Base-by-base conservation (phyloP, 2,888 invertebrate species). In the Hyppa rectilinea region DNA sequence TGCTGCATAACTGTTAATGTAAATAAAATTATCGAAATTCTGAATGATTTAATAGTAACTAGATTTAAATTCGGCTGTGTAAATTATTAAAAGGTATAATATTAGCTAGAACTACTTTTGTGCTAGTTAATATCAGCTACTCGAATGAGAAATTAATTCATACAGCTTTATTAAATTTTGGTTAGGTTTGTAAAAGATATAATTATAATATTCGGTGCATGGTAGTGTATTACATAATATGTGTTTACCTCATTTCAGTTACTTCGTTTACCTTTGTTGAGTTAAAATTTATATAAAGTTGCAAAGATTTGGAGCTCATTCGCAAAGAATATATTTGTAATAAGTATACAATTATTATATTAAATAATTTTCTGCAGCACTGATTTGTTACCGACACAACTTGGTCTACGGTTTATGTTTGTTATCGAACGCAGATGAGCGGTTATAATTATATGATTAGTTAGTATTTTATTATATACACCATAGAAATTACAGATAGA, bases 341-440 rank as follows among this genome's bases (percentile, higher is more conserved):
- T 29, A 58, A 40, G 20, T 40, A n/a, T n/a, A n/a, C n/a, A n/a
- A n/a, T n/a, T n/a, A n/a, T n/a, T n/a, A n/a, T n/a, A n/a, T n/a
- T n/a, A n/a, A n/a, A n/a, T n/a, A n/a, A n/a, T n/a, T 9, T 38
- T n/a, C 14, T 36, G 5, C 9, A 26, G 26, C n/a, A n/a, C 4
- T 2, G 2, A 23, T 7, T 26, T 47, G 7, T 20, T 31, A 26
- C n/a, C 12, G 23, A n/a, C 10, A 47, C 10, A 47, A 47, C 17
- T 43, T 26, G 20, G 4, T 12, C 7, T 4, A 12, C 9, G 0
- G n/a, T 36, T 29, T 49, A 17, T 43, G 23, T 59, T 55, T 55
- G 31, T 56, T 56, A 50, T 50, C 2, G 26, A n/a, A 36, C 40
- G 84, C 66, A 82, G 84, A 85, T 71, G 67, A 78, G 65, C 71